Conservation (phyloP, 2,888 invertebrate genomes). For the Euspilapteryx auroguttella region DNA sequence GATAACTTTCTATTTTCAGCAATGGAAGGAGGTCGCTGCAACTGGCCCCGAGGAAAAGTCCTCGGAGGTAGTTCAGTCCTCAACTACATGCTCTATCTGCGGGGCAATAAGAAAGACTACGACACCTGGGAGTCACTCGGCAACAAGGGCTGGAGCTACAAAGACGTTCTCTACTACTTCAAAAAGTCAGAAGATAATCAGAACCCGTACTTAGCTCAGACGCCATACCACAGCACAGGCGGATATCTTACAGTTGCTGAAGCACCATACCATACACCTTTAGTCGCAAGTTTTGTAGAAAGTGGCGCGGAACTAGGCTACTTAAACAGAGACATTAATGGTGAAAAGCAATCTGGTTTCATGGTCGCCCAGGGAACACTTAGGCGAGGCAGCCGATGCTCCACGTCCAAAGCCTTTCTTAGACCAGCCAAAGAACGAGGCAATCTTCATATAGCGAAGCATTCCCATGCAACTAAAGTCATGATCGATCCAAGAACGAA, state of each 20-base stretch:
- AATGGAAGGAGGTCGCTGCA: constrained; percentile 82
- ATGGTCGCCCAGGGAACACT: constrained; percentile 87
- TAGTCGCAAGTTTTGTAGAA: constrained; percentile 80
- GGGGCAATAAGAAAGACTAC: constrained; percentile 89
- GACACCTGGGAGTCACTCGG: constrained; percentile 87
- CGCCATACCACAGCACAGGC: constrained; percentile 78
- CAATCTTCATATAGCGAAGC: constrained; percentile 85
- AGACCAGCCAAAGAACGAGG: constrained; percentile 75
- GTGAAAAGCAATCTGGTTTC: constrained; percentile 83
- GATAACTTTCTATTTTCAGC: constrained; percentile 68
- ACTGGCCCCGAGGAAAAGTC: constrained; percentile 92
- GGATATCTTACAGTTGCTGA: constrained; percentile 84
- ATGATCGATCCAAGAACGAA: constrained; percentile 74
- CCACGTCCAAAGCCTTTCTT: constrained; percentile 85
- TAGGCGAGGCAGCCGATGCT: constrained; percentile 80
- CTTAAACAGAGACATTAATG: constrained; percentile 84
- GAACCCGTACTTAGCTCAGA: constrained; percentile 79
- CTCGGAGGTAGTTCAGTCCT: constrained; percentile 87
- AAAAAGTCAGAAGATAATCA: constrained; percentile 91
- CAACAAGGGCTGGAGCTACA: constrained; percentile 86
- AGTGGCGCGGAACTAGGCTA: constrained; percentile 85
- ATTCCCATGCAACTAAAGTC: constrained; percentile 76
- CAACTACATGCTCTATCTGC: constrained; percentile 89
- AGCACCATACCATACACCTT: constrained; percentile 83
- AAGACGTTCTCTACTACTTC: constrained; percentile 80